Percentiles rank a stretch among this genome's conserved stretches.
phyloP scores from a whole-genome alignment of 2,113 vertebrate genomes.

The Telmatochromis brichardi region DNA sequence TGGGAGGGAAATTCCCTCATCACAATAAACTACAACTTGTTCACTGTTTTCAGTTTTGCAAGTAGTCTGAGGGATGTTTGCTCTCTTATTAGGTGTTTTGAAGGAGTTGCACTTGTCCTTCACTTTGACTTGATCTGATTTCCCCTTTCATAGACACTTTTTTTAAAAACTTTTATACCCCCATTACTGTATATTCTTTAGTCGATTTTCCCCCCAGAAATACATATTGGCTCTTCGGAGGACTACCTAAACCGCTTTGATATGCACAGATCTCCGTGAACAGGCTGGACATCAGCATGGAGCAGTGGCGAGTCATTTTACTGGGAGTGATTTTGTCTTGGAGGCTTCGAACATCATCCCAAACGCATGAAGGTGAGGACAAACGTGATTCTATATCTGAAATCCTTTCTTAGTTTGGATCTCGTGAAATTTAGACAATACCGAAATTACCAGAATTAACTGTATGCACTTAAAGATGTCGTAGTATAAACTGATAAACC shows the following conservation, averaged over 20 bases:
- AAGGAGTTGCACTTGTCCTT: background rate
- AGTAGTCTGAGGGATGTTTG: constrained; percentile 6
- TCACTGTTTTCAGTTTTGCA: background rate
- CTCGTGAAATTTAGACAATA: background rate
- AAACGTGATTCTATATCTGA: background rate
- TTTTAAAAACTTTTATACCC: background rate
- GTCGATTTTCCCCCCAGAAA: background rate
- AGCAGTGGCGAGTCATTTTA: constrained; percentile 29
- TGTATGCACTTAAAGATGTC: background rate
- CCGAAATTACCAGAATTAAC: background rate
- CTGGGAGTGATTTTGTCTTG: constrained; percentile 32
- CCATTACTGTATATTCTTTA: background rate
- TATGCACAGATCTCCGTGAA: constrained; percentile 13
- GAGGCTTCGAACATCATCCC: constrained; percentile 9
- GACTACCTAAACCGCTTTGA: background rate
- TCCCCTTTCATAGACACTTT: background rate
- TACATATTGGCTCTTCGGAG: background rate
- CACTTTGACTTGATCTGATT: background rate
- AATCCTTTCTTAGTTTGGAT: background rate
- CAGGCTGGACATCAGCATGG: constrained; percentile 32
- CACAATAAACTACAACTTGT: constrained; percentile 47
- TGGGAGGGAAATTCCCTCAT: constrained; percentile 49
- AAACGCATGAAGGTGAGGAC: constrained; percentile 66
- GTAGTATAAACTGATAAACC: background rate
- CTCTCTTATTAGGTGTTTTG: background rate